These are phyloP conservation scores for Halcyon malimbica DNA, from an alignment of 2,113 vertebrate genomes.

Conservation along the genomic window DNA sequence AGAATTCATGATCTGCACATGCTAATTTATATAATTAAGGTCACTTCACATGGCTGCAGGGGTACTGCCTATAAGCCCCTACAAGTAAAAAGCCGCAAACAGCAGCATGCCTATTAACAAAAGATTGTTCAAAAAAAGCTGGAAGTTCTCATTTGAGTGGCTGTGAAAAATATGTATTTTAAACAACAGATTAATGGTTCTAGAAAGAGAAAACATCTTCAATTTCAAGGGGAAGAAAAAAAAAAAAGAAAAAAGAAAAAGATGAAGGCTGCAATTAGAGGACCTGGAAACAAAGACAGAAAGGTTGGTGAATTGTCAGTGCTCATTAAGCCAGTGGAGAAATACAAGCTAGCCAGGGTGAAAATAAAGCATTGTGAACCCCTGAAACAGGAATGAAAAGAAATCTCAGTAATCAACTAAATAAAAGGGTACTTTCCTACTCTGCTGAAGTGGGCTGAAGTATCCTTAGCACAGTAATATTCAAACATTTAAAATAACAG, in stretches of 20 bases:
- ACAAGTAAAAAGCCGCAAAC: not conserved
- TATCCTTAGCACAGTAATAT: not conserved
- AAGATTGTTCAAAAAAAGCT: not conserved
- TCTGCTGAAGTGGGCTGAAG: not conserved
- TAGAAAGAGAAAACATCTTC: not conserved
- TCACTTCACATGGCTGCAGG: not conserved
- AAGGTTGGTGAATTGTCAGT: not conserved
- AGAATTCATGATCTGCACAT: not conserved
- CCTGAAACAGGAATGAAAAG: not conserved
- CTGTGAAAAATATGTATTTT: not conserved
- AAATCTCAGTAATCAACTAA: not conserved
- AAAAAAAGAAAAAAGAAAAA: not conserved
- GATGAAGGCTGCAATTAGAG: not conserved
- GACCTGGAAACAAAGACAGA: not conserved
- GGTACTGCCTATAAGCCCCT: not conserved
- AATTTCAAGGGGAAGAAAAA: not conserved
- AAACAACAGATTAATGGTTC: not conserved
- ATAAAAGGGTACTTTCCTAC: not conserved
- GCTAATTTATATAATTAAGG: not conserved
- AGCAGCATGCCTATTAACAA: not conserved
- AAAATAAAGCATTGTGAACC: not conserved
- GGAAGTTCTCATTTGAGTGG: not conserved
- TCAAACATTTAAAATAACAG: not conserved
- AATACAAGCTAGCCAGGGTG: not conserved
- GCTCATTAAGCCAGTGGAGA: not conserved